Evolutionary conservation across 1,140 invertebrate species (phyloP).

Genomic region (Metopolophium dirhodum): DNA sequence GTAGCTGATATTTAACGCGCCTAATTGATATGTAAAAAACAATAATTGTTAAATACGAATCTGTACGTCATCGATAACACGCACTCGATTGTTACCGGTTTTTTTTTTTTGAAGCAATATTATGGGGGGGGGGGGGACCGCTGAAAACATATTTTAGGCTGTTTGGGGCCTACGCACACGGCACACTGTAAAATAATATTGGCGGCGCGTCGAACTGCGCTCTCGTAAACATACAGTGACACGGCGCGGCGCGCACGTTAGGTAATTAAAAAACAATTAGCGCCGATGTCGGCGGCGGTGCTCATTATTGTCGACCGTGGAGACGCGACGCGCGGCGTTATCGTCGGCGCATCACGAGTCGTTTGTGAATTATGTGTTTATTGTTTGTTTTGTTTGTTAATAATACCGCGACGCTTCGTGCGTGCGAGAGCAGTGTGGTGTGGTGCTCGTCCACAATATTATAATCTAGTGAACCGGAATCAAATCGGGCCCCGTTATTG

Average conservation of each 20-base stretch:
- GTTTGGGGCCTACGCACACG: no score
- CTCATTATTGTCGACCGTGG: slow-evolving; percentile 10
- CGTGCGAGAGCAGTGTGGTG: neutral
- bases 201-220: neutral
- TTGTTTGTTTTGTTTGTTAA: slow-evolving; percentile 36
- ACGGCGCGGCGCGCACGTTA: neutral
- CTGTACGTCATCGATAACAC: neutral
- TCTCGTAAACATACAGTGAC: neutral
- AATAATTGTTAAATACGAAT: neutral
- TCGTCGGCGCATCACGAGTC: slow-evolving; percentile 8
- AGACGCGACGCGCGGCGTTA: slow-evolving; percentile 21
- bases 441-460: slow-evolving; percentile 2
- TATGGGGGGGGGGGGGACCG: no score
- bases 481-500: slow-evolving; percentile 5
- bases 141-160: neutral
- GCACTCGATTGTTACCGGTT: neutral
- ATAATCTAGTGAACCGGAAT: slow-evolving; percentile 42
- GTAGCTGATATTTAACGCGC: no score
- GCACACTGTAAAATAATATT: neutral
- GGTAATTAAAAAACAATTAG: slow-evolving; percentile 45
- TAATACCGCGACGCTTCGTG: neutral
- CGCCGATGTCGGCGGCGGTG: neutral
- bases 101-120: neutral
- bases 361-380: slow-evolving; percentile 44
- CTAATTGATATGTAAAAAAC: neutral